phyloP scores from a whole-genome alignment of 1,140 invertebrate species.

The Nasonia vitripennis region DNA sequence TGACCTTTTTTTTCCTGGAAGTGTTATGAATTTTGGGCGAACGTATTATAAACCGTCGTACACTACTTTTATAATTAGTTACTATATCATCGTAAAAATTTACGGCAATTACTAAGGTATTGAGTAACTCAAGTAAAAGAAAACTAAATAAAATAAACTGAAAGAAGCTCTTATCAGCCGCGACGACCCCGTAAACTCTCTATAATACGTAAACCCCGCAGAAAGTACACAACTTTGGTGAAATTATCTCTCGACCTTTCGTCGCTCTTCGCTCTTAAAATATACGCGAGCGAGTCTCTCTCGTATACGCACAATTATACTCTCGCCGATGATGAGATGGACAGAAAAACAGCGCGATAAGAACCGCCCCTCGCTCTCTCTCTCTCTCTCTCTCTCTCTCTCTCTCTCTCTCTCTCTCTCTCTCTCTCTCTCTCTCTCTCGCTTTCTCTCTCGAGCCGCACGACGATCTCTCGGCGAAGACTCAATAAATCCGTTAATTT shows the following conservation, averaged over 20 bases:
- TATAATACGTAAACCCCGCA: not conserved
- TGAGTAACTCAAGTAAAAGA: not conserved
- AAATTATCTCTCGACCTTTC: conserved; percentile 51
- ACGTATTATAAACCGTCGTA: too few relatives aligned
- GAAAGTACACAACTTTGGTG: not conserved
- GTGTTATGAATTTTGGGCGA: too few relatives aligned
- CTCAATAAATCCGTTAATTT: conserved; percentile 25
- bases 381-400: not conserved
- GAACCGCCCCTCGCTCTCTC: not conserved
- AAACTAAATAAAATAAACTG: not conserved
- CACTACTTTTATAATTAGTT: too few relatives aligned
- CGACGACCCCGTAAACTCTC: not conserved
- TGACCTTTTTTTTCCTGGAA: too few relatives aligned
- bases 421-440: not conserved
- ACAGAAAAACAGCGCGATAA: conserved; percentile 32
- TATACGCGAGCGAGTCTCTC: conserved; percentile 5
- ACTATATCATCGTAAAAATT: too few relatives aligned
- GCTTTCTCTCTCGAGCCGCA: not conserved
- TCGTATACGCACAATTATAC: not conserved
- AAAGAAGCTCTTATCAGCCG: not conserved
- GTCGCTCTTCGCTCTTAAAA: conserved; percentile 46
- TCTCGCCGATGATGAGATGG: not conserved
- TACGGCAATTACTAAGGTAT: too few relatives aligned
- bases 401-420: not conserved
- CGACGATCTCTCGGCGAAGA: not conserved